Percentiles rank a stretch among this genome's conserved stretches.
Conservation (phyloP, 2,113 vertebrate genomes). For the Ia io region DNA sequence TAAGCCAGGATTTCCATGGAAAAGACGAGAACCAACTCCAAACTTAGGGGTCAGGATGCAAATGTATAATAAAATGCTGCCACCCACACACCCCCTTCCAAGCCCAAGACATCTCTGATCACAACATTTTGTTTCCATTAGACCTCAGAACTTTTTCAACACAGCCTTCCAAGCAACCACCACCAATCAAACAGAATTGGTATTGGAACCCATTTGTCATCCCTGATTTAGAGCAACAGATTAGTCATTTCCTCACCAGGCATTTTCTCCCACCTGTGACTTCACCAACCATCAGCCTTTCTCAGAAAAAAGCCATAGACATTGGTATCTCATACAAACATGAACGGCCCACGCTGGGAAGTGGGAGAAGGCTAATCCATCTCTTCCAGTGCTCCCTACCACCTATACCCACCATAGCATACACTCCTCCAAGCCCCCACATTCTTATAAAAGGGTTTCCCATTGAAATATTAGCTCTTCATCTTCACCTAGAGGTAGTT, state of each 20-base stretch:
- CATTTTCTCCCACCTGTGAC: neutral
- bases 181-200: neutral
- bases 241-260: neutral
- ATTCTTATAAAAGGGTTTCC: neutral
- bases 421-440: neutral
- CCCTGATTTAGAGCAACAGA: neutral
- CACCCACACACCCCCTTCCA: neutral
- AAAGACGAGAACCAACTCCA: neutral
- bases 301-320: neutral
- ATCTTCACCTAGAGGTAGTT: neutral
- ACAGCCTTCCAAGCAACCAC: neutral
- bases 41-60: neutral
- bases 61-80: neutral
- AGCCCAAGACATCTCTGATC: neutral
- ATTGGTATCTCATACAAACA: neutral
- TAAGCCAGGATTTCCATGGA: neutral
- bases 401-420: accelerated
- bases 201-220: neutral
- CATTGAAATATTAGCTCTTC: neutral
- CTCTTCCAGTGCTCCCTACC: neutral
- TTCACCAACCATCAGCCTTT: neutral
- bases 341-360: neutral
- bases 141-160: neutral
- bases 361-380: neutral
- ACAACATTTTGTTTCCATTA: neutral